These are phyloP conservation scores for Ceyx margarethae DNA, from an alignment of 2,113 vertebrate genomes.

Conservation along the genomic window DNA sequence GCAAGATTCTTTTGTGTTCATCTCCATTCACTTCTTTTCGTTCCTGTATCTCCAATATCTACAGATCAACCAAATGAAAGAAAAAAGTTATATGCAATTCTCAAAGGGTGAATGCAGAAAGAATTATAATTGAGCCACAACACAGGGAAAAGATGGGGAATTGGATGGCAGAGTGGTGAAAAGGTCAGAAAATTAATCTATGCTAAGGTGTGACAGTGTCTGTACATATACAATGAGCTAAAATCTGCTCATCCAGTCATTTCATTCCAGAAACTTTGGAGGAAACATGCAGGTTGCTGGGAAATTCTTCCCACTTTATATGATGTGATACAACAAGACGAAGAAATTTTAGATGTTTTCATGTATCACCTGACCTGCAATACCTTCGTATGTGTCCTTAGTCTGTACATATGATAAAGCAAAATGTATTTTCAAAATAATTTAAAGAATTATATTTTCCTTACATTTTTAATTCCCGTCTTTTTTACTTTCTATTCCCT, in stretches of 20 bases:
- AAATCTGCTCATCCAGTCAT: neutral
- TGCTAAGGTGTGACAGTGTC: neutral
- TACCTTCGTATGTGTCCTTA: neutral
- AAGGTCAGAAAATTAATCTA: neutral
- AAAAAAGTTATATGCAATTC: rapidly evolving
- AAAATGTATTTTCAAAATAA: neutral
- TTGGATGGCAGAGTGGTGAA: neutral
- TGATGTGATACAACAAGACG: neutral
- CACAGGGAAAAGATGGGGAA: neutral
- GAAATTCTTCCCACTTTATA: neutral
- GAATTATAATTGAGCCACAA: neutral
- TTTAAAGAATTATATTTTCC: neutral
- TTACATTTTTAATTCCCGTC: neutral
- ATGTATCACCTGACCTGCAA: neutral
- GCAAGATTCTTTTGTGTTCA: neutral
- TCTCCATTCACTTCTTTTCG: neutral
- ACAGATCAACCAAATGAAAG: neutral
- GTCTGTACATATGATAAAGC: neutral
- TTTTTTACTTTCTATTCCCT: neutral
- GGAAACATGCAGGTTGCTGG: neutral
- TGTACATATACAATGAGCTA: neutral
- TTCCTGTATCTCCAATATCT: neutral
- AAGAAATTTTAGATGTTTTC: neutral
- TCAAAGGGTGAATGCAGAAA: neutral
- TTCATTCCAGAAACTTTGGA: neutral